A percentile compares a stretch with the other conserved stretches of the same genome.
Evolutionary conservation across 1,140 invertebrate species (phyloP).

Genomic region (Steinernema feltiae): DNA sequence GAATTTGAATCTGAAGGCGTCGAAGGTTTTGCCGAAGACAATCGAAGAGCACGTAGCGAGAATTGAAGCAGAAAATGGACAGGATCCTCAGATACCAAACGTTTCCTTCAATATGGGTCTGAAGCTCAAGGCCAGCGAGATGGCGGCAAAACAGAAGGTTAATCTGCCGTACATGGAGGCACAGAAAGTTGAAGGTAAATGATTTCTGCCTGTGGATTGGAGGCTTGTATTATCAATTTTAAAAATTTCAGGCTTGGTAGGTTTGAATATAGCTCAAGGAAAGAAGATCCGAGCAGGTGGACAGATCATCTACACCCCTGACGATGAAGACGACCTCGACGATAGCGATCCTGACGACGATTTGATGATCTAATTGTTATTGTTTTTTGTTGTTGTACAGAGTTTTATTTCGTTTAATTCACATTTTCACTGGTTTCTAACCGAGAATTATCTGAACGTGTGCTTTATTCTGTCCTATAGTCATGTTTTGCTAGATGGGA

Average conservation of each 20-base stretch:
- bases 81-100: background rate
- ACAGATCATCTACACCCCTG: constrained; percentile 50
- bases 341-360: constrained; percentile 55
- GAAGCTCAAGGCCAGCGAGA: constrained; percentile 22
- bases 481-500: background rate
- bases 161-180: constrained; percentile 26
- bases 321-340: constrained; percentile 49
- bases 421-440: no score
- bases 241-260: background rate
- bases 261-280: constrained; percentile 28
- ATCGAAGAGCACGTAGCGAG: constrained; percentile 14
- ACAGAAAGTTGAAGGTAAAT: constrained; percentile 25
- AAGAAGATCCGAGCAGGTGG: constrained; percentile 46
- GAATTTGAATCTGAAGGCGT: constrained; percentile 17
- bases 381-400: constrained; percentile 21
- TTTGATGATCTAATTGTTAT: constrained; percentile 47
- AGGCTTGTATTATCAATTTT: background rate
- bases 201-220: no score
- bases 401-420: background rate
- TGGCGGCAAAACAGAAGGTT: constrained; percentile 18
- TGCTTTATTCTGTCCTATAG: no score
- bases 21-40: constrained; percentile 10
- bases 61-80: background rate
- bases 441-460: no score
- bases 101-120: constrained; percentile 31